A percentile compares a stretch with the other conserved stretches of the same genome.
These are phyloP conservation scores for Onychomys leucogaster DNA, from an alignment of 2,797 vertebrate species.

Conservation along the genomic window DNA sequence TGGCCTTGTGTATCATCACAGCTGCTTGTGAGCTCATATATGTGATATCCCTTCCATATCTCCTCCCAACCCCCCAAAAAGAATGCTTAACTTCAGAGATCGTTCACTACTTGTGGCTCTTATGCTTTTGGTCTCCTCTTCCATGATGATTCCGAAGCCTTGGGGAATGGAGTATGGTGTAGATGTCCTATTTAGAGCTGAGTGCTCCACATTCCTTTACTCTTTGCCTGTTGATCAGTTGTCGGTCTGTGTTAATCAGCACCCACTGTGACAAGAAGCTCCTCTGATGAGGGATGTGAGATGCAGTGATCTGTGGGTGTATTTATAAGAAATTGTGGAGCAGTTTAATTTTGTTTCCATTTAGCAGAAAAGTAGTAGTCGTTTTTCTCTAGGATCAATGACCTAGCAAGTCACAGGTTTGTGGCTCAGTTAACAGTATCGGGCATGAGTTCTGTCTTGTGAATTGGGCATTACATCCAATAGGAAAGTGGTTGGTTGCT, in stretches of 20 bases:
- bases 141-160: not conserved
- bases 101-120: not conserved
- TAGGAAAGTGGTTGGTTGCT: not conserved
- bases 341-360: not conserved
- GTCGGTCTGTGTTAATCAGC: not conserved
- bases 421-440: not conserved
- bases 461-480: not conserved
- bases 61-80: not conserved
- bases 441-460: not conserved
- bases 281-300: too few species aligned
- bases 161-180: not conserved
- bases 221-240: not conserved
- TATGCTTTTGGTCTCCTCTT: not conserved
- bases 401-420: not conserved
- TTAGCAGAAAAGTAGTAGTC: too few species aligned
- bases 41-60: too few species aligned
- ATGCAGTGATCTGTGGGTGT: not conserved
- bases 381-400: not conserved
- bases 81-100: not conserved
- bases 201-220: too few species aligned
- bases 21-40: not conserved
- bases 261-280: not conserved
- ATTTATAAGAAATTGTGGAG: too few species aligned
- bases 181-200: too few species aligned
- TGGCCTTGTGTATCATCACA: not conserved